Conservation (phyloP, 2,888 invertebrate genomes). For the Bellardia pandia region DNA sequence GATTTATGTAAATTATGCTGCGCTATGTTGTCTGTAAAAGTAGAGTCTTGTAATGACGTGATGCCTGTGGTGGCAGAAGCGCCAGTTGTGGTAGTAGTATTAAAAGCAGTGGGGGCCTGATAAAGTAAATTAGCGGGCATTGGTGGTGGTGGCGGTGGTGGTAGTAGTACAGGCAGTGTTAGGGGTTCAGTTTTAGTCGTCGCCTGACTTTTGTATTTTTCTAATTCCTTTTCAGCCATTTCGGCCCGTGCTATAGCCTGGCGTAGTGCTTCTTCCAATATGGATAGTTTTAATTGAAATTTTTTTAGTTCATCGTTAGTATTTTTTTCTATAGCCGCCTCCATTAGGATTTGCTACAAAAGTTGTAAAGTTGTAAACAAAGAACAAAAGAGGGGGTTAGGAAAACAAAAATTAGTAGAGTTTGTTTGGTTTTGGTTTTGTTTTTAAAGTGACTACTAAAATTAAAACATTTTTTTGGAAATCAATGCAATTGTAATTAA, state of each 20-base stretch:
- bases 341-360: conserved; percentile 85
- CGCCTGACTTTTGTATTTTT: conserved; percentile 77
- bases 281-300: conserved; percentile 86
- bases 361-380: conserved; percentile 72
- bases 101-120: conserved; percentile 71
- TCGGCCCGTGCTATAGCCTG: conserved; percentile 85
- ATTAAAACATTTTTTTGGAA: conserved; percentile 58
- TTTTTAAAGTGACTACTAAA: conserved; percentile 70
- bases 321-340: conserved; percentile 85
- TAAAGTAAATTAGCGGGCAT: conserved; percentile 80
- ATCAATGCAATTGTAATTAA: conserved; percentile 54
- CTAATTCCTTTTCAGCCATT: conserved; percentile 84
- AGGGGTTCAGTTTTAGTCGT: conserved; percentile 76
- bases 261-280: conserved; percentile 85
- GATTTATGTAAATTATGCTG: conserved; percentile 78
- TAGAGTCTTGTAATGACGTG: conserved; percentile 50
- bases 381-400: conserved; percentile 69
- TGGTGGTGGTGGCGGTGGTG: conserved; percentile 82
- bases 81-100: conserved; percentile 33
- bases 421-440: conserved; percentile 4
- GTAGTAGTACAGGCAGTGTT: conserved; percentile 81
- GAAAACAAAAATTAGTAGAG: conserved; percentile 81
- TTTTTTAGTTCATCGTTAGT: conserved; percentile 85
- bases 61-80: background rate
- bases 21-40: conserved; percentile 78